Evolutionary conservation across 2,797 vertebrate species (phyloP).

Genomic region (Orientallactaga sibirica): DNA sequence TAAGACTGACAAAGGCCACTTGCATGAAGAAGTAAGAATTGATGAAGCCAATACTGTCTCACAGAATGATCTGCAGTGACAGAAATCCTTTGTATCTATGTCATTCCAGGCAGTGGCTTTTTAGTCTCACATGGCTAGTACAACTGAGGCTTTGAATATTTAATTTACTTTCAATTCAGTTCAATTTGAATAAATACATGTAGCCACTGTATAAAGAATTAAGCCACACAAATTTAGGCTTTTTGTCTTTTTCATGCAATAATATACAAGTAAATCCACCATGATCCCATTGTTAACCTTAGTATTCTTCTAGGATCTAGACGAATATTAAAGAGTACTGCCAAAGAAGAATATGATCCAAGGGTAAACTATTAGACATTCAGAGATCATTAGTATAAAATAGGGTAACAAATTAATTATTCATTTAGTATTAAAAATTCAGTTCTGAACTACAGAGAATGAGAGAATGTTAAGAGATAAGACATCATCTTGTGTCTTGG

Average conservation of each 20-base stretch:
- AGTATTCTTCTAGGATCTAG: neutral
- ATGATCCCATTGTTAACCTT: neutral
- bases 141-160: neutral
- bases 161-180: conserved; percentile 27
- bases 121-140: neutral
- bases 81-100: neutral
- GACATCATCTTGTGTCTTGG: neutral
- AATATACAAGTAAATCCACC: conserved; percentile 5
- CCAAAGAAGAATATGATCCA: neutral
- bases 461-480: neutral
- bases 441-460: neutral
- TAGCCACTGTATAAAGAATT: neutral
- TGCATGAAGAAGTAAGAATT: neutral
- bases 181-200: conserved; percentile 2
- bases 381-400: neutral
- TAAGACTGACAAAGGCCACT: neutral
- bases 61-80: neutral
- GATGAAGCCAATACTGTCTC: neutral
- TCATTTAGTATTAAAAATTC: neutral
- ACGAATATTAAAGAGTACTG: neutral
- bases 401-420: neutral
- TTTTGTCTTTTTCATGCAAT: conserved; percentile 7
- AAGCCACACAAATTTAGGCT: neutral
- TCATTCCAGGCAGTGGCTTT: neutral
- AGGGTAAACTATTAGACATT: neutral